phyloP scores from a whole-genome alignment of 2,113 vertebrate genomes.

The Odontophorus gujanensis region DNA sequence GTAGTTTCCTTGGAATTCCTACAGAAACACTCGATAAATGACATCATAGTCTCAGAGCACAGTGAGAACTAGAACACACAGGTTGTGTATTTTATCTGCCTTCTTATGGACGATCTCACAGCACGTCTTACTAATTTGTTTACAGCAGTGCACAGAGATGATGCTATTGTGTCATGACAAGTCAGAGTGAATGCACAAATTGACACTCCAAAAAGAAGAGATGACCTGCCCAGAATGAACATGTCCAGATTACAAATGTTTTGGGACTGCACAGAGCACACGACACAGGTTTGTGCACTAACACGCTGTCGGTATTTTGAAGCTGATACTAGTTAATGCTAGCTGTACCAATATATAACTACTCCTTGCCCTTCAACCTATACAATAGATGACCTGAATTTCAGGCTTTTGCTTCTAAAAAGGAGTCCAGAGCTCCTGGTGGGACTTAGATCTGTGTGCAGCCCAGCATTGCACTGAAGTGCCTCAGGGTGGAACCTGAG shows the following conservation, averaged over 20 bases:
- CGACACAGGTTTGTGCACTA: neutral
- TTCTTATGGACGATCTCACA: neutral
- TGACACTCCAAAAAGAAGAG: neutral
- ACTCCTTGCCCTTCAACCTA: too few relatives aligned
- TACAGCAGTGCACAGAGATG: neutral
- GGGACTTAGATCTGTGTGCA: neutral
- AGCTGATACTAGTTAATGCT: neutral
- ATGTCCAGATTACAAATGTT: neutral
- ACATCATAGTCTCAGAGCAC: neutral
- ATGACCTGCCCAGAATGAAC: neutral
- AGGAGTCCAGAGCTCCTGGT: accelerated
- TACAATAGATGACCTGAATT: neutral
- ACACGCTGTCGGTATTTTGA: neutral
- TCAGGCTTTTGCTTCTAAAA: neutral
- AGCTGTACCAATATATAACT: neutral
- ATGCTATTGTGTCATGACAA: accelerated
- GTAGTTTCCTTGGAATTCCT: neutral
- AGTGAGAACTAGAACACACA: neutral
- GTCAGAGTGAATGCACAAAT: neutral
- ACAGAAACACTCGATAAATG: neutral
- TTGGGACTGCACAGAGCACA: neutral
- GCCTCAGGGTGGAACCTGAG: neutral
- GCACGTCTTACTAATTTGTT: neutral
- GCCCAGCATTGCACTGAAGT: neutral
- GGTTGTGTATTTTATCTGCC: neutral